Evolutionary conservation across 2,113 vertebrate genomes (phyloP), one percentile per base, ranked within the genome.

Genomic region (Leucosticte australis): DNA sequence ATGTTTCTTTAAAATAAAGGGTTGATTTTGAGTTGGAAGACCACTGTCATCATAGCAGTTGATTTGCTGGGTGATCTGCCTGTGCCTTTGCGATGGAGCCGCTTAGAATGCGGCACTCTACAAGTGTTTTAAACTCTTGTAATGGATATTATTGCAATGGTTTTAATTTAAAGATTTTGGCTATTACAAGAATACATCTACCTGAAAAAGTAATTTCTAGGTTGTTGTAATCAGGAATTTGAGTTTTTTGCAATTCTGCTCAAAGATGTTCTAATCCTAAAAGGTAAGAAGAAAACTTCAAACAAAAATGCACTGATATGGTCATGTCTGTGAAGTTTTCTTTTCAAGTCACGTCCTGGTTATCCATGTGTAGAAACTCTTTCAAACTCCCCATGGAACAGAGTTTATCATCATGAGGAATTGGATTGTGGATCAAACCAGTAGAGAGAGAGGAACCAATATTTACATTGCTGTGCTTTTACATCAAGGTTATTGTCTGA

Each of bases 111-210:
- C n/a, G 39, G 19, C 3, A 1, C 62, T 74, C n/a, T 62, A 4
- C 30, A 52, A 10, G 21, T 33, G 5, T 64, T 76, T 68, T 60
- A 56, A 91, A 60, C 33, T 50, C 28, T 56, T 68, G 21, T 8
- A n/a, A 6, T 7, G 9, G 27, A 23, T 35, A 42, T 14, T 18
- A 47, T 21, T 56, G 41, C 11, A 64, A 42, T 0, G 0, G 20
- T 52, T 88, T 84, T 65, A 39, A 33, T 68, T 31, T 59, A 42
- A 73, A 41, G 39, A 42, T 79, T 65, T 69, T 82, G n/a, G 21
- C 9, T 17, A 4, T 70, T 74, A 6, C 19, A 78, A 60, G n/a
- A 35, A 23, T 69, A 9, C 12, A 27, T 60, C 10, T 55, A 64
- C 14, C 11, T 21, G 19, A 4, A 52, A 69, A 87, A 69, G 7